Conservation (phyloP, 2,888 invertebrate genomes). For the Meiosimyza platycephala region DNA sequence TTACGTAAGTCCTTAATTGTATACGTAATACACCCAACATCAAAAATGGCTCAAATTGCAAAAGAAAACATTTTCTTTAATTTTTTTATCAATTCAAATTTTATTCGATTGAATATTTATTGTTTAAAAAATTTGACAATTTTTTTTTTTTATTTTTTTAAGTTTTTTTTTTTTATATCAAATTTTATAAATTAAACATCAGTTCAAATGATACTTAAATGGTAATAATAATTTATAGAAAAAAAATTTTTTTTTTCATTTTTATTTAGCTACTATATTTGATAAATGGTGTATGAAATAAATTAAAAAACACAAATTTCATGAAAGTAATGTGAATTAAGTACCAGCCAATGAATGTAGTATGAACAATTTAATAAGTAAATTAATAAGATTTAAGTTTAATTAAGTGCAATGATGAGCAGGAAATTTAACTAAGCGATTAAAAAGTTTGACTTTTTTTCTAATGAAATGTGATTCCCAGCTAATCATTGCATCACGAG, state of each 20-base stretch:
- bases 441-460: too few species aligned
- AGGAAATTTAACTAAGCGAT: too few species aligned
- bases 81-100: too few species aligned
- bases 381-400: constrained; percentile 36
- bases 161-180: constrained; percentile 20
- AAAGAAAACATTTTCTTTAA: too few species aligned
- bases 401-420: constrained; percentile 3
- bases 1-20: too few species aligned
- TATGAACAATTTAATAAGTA: constrained; percentile 45
- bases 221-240: constrained; percentile 12
- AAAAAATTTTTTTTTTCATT: not conserved
- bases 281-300: not conserved
- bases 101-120: too few species aligned
- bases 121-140: not conserved
- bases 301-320: not conserved
- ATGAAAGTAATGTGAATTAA: constrained; percentile 43
- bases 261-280: not conserved
- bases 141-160: constrained; percentile 27
- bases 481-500: too few species aligned
- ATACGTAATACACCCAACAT: too few species aligned
- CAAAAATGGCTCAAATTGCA: too few species aligned
- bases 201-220: constrained; percentile 31
- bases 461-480: too few species aligned
- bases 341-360: constrained; percentile 53
- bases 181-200: constrained; percentile 30